A percentile compares a stretch with the other conserved stretches of the same genome.
Evolutionary conservation across 2,888 invertebrate species (phyloP).

Genomic region (Alitta virens): DNA sequence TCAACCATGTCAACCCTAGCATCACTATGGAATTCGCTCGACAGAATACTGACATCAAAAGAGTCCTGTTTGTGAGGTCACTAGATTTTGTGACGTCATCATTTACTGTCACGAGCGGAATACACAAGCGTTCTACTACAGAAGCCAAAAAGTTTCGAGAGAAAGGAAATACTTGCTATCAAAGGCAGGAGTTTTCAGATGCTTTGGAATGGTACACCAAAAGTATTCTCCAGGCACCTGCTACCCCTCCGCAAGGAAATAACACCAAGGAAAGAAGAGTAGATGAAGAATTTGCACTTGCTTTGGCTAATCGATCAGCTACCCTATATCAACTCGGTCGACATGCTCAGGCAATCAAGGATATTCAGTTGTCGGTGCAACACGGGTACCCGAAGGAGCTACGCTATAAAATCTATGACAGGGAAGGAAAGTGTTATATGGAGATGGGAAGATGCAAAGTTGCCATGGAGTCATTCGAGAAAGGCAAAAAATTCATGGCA

Average conservation of each 20-base stretch:
- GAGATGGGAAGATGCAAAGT: constrained; percentile 60
- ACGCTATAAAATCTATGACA: constrained; percentile 67
- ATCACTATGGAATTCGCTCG: constrained; percentile 16
- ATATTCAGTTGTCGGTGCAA: constrained; percentile 48
- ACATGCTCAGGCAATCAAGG: constrained; percentile 41
- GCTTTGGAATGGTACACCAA: constrained; percentile 26
- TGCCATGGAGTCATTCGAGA: constrained; percentile 50
- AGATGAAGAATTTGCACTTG: constrained; percentile 24
- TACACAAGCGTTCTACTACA: constrained; percentile 17
- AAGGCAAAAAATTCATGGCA: constrained; percentile 31
- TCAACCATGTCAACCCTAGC: constrained; percentile 15
- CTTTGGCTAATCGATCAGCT: constrained; percentile 40
- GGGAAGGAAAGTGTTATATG: constrained; percentile 67
- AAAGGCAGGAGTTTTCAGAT: constrained; percentile 24
- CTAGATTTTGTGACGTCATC: constrained; percentile 18
- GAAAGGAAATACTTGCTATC: constrained; percentile 29
- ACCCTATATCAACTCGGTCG: constrained; percentile 45
- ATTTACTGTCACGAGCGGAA: constrained; percentile 23
- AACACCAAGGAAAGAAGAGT: neutral
- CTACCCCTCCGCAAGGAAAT: neutral
- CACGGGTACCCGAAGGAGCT: constrained; percentile 66
- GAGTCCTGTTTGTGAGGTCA: constrained; percentile 19
- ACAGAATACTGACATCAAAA: constrained; percentile 14
- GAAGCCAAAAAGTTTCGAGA: constrained; percentile 22
- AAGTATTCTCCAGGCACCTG: constrained; percentile 23